A percentile compares a stretch with the other conserved stretches of the same genome.
phyloP scores from a whole-genome alignment of 23 tunicate genomes.

The Ascidia mentula region DNA sequence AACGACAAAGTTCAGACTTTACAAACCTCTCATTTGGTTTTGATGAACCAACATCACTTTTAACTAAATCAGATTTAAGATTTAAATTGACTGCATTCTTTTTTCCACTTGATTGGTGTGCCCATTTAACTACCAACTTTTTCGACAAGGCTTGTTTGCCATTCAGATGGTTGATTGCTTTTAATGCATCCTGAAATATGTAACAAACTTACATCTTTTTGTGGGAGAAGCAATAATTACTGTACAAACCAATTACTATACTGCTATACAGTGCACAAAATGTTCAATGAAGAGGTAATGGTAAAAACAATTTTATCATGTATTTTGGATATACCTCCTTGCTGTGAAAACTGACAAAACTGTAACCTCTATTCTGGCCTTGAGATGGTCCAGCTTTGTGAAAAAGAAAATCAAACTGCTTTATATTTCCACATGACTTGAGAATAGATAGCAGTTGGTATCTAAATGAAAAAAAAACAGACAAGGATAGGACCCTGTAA shows the following conservation, averaged over 20 bases:
- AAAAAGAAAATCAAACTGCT: conserved; percentile 67
- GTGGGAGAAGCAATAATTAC: background rate
- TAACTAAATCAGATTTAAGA: background rate
- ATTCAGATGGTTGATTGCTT: conserved; percentile 43
- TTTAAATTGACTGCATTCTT: conserved; percentile 8
- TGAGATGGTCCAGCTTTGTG: conserved; percentile 73
- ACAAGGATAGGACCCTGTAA: too few species aligned
- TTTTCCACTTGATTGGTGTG: conserved; percentile 27
- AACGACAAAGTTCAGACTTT: too few species aligned
- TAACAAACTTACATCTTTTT: background rate
- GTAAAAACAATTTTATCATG: too few species aligned
- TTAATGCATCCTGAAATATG: conserved; percentile 46
- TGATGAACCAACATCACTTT: background rate
- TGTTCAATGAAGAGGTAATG: background rate
- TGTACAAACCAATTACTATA: background rate
- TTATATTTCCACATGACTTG: conserved; percentile 50
- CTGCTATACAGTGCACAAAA: too few species aligned
- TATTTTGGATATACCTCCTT: too few species aligned
- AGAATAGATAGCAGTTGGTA: conserved; percentile 53
- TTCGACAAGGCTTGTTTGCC: conserved; percentile 43
- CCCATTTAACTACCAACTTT: conserved; percentile 62
- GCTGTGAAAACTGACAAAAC: conserved; percentile 58
- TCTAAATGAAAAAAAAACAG: conserved; percentile 30
- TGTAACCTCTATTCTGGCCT: conserved; percentile 66
- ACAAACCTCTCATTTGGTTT: background rate